Base-by-base conservation (phyloP, 2,888 invertebrate species). In the Ochropleura plecta region DNA sequence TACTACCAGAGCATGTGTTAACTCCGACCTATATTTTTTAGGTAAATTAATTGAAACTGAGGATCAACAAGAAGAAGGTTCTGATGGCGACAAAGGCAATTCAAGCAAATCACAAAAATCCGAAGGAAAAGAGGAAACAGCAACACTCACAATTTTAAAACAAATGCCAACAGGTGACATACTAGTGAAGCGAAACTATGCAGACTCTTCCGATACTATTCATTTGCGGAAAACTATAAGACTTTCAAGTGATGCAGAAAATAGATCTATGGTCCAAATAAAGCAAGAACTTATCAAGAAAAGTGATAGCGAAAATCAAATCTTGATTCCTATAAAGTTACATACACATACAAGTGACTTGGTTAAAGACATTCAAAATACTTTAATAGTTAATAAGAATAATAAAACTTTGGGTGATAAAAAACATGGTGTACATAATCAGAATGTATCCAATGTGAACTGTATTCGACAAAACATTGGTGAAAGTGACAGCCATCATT, bases 41-140 rank as follows among this genome's bases (percentile, higher is more conserved):
- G 97, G 97, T 89, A 97, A 97, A 92, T 91, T 97, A 85, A 93
- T 97, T 69, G 97, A 97, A 92, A 95, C 92, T 53, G 97, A 97
- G 86, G 96, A 97, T 65, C 97, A 97, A 71, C 96, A 97, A 80
- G 97, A 97, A 80, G 97, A 97, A 70, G 95, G 96, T 79, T 97
- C 96, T 55, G 97, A 97, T 70, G 96, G 93, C 76, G 96, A 96
- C 72, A 95, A 95, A 82, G 91, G 93, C 64, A 93, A 87, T 84
- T 89, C 92, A 62, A 92, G 92, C 72, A 94, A 94, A 89, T 81
- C 89, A 72, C 88, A 87, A 55, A 94, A 94, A 87, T 76, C 88
- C 59, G 94, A 95, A 55, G 86, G 90, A 62, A 94, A 94, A 83
- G 93, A 94, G 46, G 96, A 95, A 84, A 92, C 92, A 65, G 88